Evolutionary conservation across 2,113 vertebrate genomes (phyloP).

Genomic region (Polypterus bichir): DNA sequence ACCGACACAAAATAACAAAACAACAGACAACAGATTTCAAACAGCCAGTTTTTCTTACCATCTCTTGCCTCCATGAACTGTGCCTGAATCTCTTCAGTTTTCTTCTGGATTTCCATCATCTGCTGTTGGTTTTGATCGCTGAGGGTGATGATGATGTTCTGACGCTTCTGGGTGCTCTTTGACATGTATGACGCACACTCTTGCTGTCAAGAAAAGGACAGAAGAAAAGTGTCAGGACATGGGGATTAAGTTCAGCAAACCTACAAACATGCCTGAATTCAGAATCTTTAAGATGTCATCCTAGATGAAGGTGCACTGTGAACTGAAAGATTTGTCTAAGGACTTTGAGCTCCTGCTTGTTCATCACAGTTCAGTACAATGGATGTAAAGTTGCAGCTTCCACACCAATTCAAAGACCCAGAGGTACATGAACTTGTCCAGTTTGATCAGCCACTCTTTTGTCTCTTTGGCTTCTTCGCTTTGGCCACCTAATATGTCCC

Average conservation of each 20-base stretch:
- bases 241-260: too few species aligned
- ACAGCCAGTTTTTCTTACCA: too few species aligned
- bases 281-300: neutral
- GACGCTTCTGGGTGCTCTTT: constrained; percentile 27
- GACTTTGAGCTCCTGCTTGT: neutral
- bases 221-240: neutral
- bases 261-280: neutral
- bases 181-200: constrained; percentile 34
- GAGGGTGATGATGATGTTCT: constrained; percentile 23
- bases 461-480: too few species aligned
- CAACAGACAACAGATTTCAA: too few species aligned
- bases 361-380: neutral
- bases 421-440: too few species aligned
- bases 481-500: too few species aligned
- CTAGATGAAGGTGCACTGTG: neutral
- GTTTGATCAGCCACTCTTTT: too few species aligned
- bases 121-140: constrained; percentile 28
- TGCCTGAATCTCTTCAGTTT: constrained; percentile 18
- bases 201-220: constrained; percentile 14
- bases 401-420: too few species aligned
- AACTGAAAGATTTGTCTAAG: neutral
- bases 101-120: constrained; percentile 22
- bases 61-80: too few species aligned
- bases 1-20: too few species aligned
- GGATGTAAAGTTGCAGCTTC: too few species aligned